phyloP scores from a whole-genome alignment of 37 sponge, comb jelly and placozoan genomes.

The Petrosia ficiformis region DNA sequence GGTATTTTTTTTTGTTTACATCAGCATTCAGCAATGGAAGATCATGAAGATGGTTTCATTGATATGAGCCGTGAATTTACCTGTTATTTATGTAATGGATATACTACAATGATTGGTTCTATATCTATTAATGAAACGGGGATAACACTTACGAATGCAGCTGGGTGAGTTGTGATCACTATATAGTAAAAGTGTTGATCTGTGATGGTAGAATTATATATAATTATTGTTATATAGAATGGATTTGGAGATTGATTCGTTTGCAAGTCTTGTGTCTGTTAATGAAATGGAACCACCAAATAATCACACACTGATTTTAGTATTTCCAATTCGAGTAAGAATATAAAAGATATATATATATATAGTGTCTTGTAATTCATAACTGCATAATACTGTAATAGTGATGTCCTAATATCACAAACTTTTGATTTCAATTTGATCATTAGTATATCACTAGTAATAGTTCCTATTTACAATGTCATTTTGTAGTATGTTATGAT shows the following conservation, averaged over 20 bases:
- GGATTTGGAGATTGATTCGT: conserved; percentile 18
- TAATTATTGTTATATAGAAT: not conserved
- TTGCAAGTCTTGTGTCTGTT: conserved; percentile 20
- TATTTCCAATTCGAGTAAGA: conserved; percentile 11
- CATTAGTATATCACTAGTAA: conserved; percentile 5
- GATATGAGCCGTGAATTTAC: conserved; percentile 35
- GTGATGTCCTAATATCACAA: too few relatives aligned
- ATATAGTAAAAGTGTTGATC: not conserved
- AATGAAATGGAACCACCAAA: conserved; percentile 9
- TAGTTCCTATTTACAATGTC: not conserved
- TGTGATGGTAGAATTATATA: not conserved
- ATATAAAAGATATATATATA: too few relatives aligned
- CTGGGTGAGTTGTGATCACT: conserved; percentile 25
- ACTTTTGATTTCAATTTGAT: too few relatives aligned
- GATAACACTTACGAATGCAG: not conserved
- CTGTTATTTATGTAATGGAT: conserved; percentile 55
- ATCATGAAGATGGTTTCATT: not conserved
- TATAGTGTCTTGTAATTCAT: too few relatives aligned
- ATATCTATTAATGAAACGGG: not conserved
- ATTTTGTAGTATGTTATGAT: conserved; percentile 24
- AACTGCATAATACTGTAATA: too few relatives aligned
- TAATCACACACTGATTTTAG: conserved; percentile 29
- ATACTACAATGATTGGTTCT: conserved; percentile 5
- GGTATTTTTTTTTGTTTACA: too few relatives aligned
- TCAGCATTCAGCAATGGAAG: too few relatives aligned